phyloP scores from a whole-genome alignment of 2,797 vertebrate genomes.

The Protonibea diacanthus region DNA sequence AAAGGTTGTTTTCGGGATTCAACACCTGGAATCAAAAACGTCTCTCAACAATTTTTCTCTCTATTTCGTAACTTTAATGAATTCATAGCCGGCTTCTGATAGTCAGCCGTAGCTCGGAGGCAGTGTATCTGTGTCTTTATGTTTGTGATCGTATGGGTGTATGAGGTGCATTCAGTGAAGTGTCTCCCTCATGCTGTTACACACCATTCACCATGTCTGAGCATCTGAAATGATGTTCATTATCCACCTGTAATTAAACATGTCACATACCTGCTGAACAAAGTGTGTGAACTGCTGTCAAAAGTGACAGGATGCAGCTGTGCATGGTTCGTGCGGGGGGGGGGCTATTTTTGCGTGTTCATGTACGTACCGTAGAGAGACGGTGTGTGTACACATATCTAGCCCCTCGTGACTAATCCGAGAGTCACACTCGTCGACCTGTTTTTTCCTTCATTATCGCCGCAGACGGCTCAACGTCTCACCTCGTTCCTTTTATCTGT shows the following conservation, averaged over 20 bases:
- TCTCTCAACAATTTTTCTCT: neutral
- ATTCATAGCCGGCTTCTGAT: neutral
- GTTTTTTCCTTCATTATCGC: constrained; percentile 64
- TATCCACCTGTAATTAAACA: constrained; percentile 68
- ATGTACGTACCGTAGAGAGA: constrained; percentile 1
- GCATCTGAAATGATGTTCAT: constrained; percentile 57
- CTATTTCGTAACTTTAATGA: neutral
- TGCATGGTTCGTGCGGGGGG: neutral
- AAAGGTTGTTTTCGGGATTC: neutral
- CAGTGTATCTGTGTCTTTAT: neutral
- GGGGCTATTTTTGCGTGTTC: neutral
- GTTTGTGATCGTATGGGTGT: neutral
- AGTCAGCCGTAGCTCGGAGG: neutral
- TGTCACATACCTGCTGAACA: constrained; percentile 62
- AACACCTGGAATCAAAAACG: neutral
- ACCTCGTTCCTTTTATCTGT: constrained; percentile 41
- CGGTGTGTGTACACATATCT: neutral
- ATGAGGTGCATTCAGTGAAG: neutral
- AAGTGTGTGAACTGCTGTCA: constrained; percentile 40
- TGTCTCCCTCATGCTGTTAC: constrained; percentile 21
- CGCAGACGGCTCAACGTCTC: constrained; percentile 53
- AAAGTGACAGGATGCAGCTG: constrained; percentile 51
- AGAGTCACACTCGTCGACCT: constrained; percentile 60
- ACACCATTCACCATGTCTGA: constrained; percentile 25
- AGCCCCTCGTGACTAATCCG: constrained; percentile 58